Evolutionary conservation across 2,797 vertebrate species (phyloP), one percentile per base, ranked within the genome.

Genomic region (Enteromius afrohamiltoni): DNA sequence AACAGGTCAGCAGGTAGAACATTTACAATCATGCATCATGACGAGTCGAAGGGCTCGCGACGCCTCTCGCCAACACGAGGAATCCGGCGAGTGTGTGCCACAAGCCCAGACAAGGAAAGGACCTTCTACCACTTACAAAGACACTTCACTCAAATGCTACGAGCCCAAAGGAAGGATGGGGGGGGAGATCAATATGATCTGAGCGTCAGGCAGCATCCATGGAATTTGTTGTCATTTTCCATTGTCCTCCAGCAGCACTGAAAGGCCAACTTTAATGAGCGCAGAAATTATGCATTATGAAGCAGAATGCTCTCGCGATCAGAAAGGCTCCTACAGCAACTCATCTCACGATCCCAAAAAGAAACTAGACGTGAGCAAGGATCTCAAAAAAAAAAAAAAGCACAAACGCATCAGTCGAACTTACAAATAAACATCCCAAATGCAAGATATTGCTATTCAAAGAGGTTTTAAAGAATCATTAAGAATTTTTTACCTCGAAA

Each of bases 121-220:
- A 4, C 85, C 92, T 88, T 89, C 91, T 91, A 90, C 91, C 90
- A 90, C 71, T 88, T 91, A 85, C 87, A 93, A 90, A 91, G 93
- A 92, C 90, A 88, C 89, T 91, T 80, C 90, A 94, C 91, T 92
- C 89, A 91, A 86, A 91, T 92, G 93, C 94, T 94, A 93, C 93
- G 93, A 94, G 92, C 92, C 92, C 93, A 94, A 93, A 94, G 37
- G 40, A 88, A 83, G 37, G 67, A 37, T 4, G 31, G 89, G 90
- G 88, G 93, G 7, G 7, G 92, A 94, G 94, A 96, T 95, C 95
- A 95, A 96, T 96, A 95, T 95, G 95, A 96, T 95, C 95, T 53
- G 91, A 94, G 90, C 81, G 49, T 76, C 69, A 60, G 58, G 31
- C 67, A 40, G 69, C 71, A 60, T 82, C 34, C 31, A 53, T 73